phyloP scores from a whole-genome alignment of 2,888 invertebrate species.

The Pecten maximus region DNA sequence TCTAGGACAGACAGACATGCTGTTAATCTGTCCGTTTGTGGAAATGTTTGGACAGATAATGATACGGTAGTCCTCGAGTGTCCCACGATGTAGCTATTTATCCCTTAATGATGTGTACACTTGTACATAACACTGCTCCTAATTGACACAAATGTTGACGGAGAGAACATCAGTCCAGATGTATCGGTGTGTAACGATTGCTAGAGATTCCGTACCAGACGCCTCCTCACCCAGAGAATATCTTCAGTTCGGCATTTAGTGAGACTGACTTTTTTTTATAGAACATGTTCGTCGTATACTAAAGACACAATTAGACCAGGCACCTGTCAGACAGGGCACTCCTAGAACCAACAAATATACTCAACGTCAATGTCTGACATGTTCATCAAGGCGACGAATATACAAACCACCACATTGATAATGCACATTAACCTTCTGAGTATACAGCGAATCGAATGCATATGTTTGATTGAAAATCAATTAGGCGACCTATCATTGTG shows the following conservation, averaged over 20 bases:
- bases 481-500: neutral
- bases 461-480: neutral
- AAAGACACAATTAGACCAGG: neutral
- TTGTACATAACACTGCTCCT: neutral
- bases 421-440: neutral
- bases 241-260: neutral
- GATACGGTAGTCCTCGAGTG: neutral
- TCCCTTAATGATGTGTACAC: neutral
- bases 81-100: neutral
- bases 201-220: neutral
- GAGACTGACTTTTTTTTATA: neutral
- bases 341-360: neutral
- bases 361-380: neutral
- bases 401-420: neutral
- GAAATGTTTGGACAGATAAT: neutral
- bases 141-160: slow-evolving; percentile 4
- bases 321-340: neutral
- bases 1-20: neutral
- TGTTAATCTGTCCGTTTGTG: neutral
- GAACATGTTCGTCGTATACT: neutral
- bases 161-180: neutral
- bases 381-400: neutral
- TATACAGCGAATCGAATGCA: neutral
- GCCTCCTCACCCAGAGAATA: neutral
- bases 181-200: neutral